phyloP scores from a whole-genome alignment of 2,888 invertebrate species.

The Gisinianus flammeolus region DNA sequence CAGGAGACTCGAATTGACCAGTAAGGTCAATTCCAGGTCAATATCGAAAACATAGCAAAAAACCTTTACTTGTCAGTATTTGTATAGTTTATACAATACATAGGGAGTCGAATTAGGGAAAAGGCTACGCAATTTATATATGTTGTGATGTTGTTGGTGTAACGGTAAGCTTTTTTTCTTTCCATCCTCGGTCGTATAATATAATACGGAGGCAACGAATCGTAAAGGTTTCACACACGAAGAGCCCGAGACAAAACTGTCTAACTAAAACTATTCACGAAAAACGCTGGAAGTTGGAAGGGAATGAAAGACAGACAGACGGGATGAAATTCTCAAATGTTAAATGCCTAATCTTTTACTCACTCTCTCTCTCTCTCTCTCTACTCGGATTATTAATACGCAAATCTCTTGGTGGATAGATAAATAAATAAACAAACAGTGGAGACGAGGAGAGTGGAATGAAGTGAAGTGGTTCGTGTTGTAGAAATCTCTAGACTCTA shows the following conservation, averaged over 20 bases:
- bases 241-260: background rate
- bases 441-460: background rate
- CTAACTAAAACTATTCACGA: constrained; percentile 3
- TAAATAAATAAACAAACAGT: constrained; percentile 3
- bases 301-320: background rate
- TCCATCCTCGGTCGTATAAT: background rate
- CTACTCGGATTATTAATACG: constrained; percentile 8
- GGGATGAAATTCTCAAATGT: background rate
- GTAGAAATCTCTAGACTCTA: background rate
- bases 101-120: background rate
- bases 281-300: background rate
- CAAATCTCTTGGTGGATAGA: constrained; percentile 29
- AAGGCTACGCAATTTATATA: background rate
- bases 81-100: background rate
- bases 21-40: background rate
- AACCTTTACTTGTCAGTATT: too few relatives aligned
- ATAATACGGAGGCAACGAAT: constrained; percentile 40
- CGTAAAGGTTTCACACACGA: constrained; percentile 28
- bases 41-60: too few relatives aligned
- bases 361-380: background rate
- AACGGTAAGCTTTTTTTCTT: constrained; percentile 27
- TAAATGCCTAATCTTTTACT: background rate
- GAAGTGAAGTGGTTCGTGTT: background rate
- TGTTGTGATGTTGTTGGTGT: constrained; percentile 11
- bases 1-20: too few relatives aligned